phyloP scores from a whole-genome alignment of 2,113 vertebrate genomes.

The Girardinichthys multiradiatus region DNA sequence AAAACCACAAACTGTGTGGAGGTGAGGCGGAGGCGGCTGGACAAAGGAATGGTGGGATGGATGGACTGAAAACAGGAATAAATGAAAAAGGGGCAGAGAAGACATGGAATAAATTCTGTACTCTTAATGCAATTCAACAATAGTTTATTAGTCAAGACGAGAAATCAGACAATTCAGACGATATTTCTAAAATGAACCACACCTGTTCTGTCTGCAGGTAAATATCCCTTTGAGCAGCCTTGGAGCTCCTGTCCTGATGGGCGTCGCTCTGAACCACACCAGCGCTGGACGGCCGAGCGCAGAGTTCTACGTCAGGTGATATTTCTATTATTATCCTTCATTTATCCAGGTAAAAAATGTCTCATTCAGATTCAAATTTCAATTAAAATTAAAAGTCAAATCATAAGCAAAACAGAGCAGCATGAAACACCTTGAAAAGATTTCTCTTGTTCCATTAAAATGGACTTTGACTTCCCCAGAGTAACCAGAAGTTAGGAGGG shows the following conservation, averaged over 20 bases:
- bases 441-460: neutral
- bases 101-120: no score
- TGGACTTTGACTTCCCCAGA: no score
- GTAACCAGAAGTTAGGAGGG: no score
- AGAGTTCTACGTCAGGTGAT: slow-evolving; percentile 85
- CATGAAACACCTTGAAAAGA: neutral
- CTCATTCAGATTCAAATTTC: no score
- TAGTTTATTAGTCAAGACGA: no score
- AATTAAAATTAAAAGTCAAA: no score
- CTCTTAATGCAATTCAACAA: no score
- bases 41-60: no score
- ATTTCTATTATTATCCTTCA: neutral
- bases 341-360: neutral
- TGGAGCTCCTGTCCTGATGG: slow-evolving; percentile 83
- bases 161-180: neutral
- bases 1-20: no score
- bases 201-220: slow-evolving; percentile 74
- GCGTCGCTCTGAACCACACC: slow-evolving; percentile 88
- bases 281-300: slow-evolving; percentile 88
- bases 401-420: neutral
- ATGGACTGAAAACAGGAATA: no score
- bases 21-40: no score
- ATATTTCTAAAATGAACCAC: neutral
- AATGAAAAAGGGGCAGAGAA: no score
- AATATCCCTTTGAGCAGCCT: slow-evolving; percentile 84